Evolutionary conservation across 2,797 vertebrate species (phyloP).

Genomic region (Acipenser oxyrinchus): DNA sequence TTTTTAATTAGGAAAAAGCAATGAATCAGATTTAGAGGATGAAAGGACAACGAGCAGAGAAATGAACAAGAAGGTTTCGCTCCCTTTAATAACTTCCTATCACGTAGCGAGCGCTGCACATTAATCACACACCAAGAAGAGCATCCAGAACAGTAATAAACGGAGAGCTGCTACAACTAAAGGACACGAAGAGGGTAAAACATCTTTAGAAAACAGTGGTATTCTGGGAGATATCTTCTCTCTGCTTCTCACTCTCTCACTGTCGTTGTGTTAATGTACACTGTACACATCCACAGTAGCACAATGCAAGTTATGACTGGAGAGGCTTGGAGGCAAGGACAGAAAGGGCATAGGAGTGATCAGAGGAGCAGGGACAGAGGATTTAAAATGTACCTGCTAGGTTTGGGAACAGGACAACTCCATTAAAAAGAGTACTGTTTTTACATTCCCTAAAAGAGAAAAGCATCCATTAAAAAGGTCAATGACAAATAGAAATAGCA

Average conservation of each 20-base stretch:
- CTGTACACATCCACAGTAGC: constrained; percentile 19
- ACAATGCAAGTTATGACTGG: constrained; percentile 56
- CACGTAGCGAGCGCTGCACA: constrained; percentile 54
- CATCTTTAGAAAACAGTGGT: constrained; percentile 7
- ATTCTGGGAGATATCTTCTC: too few relatives aligned
- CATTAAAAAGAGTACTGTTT: too few relatives aligned
- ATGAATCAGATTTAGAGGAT: constrained; percentile 33
- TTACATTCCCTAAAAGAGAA: too few relatives aligned
- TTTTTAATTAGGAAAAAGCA: constrained; percentile 29
- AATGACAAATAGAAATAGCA: too few relatives aligned
- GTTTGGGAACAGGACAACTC: too few relatives aligned
- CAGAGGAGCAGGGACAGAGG: constrained; percentile 27
- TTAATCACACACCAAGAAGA: constrained; percentile 62
- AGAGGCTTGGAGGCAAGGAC: constrained; percentile 52
- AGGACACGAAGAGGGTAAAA: constrained; percentile 56
- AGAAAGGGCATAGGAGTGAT: constrained; percentile 51
- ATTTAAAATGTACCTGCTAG: constrained; percentile 13
- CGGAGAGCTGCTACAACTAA: constrained; percentile 41
- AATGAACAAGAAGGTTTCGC: constrained; percentile 16
- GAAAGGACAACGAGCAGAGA: constrained; percentile 24
- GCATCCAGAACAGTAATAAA: constrained; percentile 60
- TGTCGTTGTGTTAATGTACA: constrained; percentile 16
- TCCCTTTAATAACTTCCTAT: constrained; percentile 52
- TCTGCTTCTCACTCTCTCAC: too few relatives aligned
- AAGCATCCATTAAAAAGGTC: too few relatives aligned